phyloP scores from a whole-genome alignment of 1,140 invertebrate genomes.

The Cepaea nemoralis region DNA sequence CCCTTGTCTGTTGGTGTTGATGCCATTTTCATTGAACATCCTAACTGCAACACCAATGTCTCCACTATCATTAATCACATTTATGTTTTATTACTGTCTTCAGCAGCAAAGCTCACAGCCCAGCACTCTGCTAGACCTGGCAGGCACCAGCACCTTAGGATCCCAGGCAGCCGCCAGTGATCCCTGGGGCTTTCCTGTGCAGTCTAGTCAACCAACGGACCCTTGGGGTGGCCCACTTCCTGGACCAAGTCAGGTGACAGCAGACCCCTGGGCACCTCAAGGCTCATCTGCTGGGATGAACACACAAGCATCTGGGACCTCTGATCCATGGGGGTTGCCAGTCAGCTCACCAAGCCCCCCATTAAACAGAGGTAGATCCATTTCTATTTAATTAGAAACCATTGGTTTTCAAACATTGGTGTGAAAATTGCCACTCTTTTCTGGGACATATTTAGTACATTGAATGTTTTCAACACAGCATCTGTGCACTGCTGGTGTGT shows the following conservation, averaged over 20 bases:
- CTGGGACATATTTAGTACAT: too few relatives aligned
- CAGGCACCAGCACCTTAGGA: slow-evolving; percentile 24
- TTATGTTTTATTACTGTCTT: not conserved
- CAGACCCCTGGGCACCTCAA: slow-evolving; percentile 47
- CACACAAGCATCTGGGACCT: slow-evolving; percentile 14
- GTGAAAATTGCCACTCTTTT: too few relatives aligned
- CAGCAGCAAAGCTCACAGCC: slow-evolving; percentile 6
- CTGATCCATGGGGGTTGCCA: slow-evolving; percentile 77
- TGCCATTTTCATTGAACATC: too few relatives aligned
- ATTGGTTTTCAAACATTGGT: too few relatives aligned
- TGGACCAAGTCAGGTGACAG: slow-evolving; percentile 32
- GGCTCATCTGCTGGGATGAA: slow-evolving; percentile 38
- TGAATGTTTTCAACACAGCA: too few relatives aligned
- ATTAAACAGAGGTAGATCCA: not conserved
- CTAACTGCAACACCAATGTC: too few relatives aligned
- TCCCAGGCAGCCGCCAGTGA: slow-evolving; percentile 47
- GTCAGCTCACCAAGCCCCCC: slow-evolving; percentile 23
- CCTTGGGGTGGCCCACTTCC: slow-evolving; percentile 61
- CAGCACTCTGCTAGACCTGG: slow-evolving; percentile 30
- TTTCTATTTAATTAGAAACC: too few relatives aligned
- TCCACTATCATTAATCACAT: too few relatives aligned
- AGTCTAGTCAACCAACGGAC: slow-evolving; percentile 46
- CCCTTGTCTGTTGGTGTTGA: too few relatives aligned
- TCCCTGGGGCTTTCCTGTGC: slow-evolving; percentile 67
- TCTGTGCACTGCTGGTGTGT: too few relatives aligned